A percentile compares a stretch with the other conserved stretches of the same genome.
phyloP scores from a whole-genome alignment of 2,888 invertebrate genomes.

The Halocaridina rubra region DNA sequence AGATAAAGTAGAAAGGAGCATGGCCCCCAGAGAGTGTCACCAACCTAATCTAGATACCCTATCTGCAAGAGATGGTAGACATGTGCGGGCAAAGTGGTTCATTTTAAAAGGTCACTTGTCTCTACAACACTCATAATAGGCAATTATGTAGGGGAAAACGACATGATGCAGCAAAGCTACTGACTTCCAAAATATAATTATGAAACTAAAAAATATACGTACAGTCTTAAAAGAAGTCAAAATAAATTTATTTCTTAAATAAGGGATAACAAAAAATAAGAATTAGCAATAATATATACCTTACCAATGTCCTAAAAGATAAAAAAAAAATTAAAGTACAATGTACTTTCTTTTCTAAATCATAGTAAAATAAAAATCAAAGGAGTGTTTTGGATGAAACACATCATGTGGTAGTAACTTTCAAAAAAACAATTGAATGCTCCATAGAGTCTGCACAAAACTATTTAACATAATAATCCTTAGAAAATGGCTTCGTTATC shows the following conservation, averaged over 20 bases:
- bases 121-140: constrained; percentile 54
- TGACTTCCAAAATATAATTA: constrained; percentile 40
- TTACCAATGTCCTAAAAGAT: neutral
- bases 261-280: constrained; percentile 26
- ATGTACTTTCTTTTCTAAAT: constrained; percentile 16
- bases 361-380: constrained; percentile 6
- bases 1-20: neutral
- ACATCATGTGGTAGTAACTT: constrained; percentile 15
- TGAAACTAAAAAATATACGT: constrained; percentile 21
- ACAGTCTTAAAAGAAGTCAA: constrained; percentile 21
- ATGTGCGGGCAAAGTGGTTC: constrained; percentile 42
- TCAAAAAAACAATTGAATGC: constrained; percentile 48
- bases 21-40: neutral
- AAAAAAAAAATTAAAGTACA: constrained; percentile 4
- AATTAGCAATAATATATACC: constrained; percentile 24
- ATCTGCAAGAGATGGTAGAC: constrained; percentile 41
- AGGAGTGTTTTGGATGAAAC: constrained; percentile 16
- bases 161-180: constrained; percentile 44
- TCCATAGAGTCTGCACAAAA: constrained; percentile 24
- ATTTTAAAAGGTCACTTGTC: constrained; percentile 56
- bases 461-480: constrained; percentile 43
- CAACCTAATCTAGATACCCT: constrained; percentile 30
- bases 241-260: constrained; percentile 32
- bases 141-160: constrained; percentile 38
- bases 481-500: constrained; percentile 56